Evolutionary conservation across 2,797 vertebrate species (phyloP), one percentile per base, ranked within the genome.

Genomic region (Scleropages formosus): DNA sequence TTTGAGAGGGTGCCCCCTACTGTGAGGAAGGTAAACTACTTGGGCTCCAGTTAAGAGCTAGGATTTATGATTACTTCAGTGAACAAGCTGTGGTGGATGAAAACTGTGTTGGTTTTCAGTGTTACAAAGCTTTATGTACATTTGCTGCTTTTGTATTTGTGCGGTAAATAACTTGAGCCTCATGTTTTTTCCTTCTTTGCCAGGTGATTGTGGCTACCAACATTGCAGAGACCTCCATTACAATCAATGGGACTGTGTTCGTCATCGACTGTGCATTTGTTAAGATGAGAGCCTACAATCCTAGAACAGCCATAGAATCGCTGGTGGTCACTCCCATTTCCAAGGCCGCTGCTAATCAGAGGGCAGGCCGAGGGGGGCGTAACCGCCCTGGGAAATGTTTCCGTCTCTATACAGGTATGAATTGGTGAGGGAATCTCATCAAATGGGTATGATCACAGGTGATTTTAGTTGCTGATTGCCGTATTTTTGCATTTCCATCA

Each of bases 181-280:
- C 49, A 65, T 9, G 63, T n/a, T 12, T 4, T 11, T 74, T 46
- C 4, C n/a, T 16, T 58, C 51, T 39, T 56, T 59, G 72, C 46
- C 85, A 99, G 98, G 94, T 99, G 83, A 93, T 99, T 20, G 95
- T 99, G 8, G 96, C 97, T 59, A 99, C 98, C 13, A 99, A 99
- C 80, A 94, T 99, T 46, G 98, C 98, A 0, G 98, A 99, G 90
- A 97, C 98, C 1, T 99, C 98, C 78, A 95, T 99, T 84, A 99
- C 98, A 0, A 95, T 99, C 53, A 96, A 94, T 0, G 96, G 98
- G 0, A 78, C 99, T 0, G 86, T 94, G 0, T 98, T 95, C 0
- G 96, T 99, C 73, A 96, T 99, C 1, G 97, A 98, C 84, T 99
- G 97, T 71, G 97, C 97, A 0, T 99, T 99, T 56, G 94, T 99